Conservation (phyloP, 2,113 vertebrate genomes). For the Phrynosoma blainvillii region DNA sequence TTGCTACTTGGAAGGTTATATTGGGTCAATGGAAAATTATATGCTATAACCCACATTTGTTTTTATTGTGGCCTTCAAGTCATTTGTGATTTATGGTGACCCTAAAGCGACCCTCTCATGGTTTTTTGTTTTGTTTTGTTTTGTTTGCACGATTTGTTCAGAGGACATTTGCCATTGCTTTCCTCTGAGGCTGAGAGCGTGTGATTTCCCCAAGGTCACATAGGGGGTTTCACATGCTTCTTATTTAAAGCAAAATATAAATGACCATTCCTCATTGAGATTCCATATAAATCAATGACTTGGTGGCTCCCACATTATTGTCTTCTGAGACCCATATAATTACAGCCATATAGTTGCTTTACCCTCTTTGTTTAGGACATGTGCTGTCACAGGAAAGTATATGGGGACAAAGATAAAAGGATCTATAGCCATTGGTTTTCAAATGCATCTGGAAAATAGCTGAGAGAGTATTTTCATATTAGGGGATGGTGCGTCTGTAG, state of each 20-base stretch:
- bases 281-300: conserved; percentile 4
- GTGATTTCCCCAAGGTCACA: too few species aligned
- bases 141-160: too few species aligned
- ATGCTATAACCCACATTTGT: too few species aligned
- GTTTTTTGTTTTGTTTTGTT: too few species aligned
- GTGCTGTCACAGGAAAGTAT: conserved; percentile 52
- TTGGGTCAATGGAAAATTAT: neutral
- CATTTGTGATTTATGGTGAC: too few species aligned
- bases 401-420: conserved; percentile 55
- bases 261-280: neutral
- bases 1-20: neutral
- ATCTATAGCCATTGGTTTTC: conserved; percentile 50
- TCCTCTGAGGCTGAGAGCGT: too few species aligned
- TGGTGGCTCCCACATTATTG: conserved; percentile 33
- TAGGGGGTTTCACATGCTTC: neutral
- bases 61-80: too few species aligned
- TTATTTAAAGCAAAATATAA: conserved; percentile 1
- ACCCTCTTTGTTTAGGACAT: conserved; percentile 37
- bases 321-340: conserved; percentile 14
- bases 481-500: conserved; percentile 41
- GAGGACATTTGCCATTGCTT: too few species aligned
- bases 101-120: too few species aligned
- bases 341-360: conserved; percentile 23
- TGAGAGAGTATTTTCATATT: conserved; percentile 52
- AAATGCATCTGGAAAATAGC: conserved; percentile 54